Percentiles rank a stretch among this genome's conserved stretches.
These are phyloP conservation scores for Meganola albula DNA, from an alignment of 2,888 invertebrate species.

Conservation along the genomic window DNA sequence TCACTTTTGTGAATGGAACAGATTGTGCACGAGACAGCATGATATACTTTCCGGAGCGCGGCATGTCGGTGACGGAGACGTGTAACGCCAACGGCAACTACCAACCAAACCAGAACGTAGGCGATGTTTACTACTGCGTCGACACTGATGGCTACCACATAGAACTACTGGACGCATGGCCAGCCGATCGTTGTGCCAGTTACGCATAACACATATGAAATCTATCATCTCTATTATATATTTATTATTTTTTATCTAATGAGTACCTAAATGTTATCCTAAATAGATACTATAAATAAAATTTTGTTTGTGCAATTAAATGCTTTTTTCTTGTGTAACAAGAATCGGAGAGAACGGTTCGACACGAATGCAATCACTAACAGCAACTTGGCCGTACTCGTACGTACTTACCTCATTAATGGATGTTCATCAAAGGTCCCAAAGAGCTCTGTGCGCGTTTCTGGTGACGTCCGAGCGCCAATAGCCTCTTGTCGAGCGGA, in stretches of 20 bases:
- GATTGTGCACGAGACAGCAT: slow-evolving; percentile 80
- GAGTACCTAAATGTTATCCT: no score
- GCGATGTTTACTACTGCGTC: slow-evolving; percentile 75
- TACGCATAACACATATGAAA: slow-evolving; percentile 24
- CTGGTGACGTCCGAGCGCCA: slow-evolving; percentile 60
- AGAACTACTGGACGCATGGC: slow-evolving; percentile 35
- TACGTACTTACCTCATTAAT: slow-evolving; percentile 52
- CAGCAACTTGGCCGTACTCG: no score
- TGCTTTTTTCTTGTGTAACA: no score
- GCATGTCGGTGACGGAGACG: slow-evolving; percentile 61
- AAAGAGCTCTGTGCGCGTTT: slow-evolving; percentile 54
- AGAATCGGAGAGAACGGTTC: no score
- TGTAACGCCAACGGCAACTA: slow-evolving; percentile 80
- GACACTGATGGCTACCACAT: slow-evolving; percentile 77
- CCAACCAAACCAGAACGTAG: slow-evolving; percentile 68
- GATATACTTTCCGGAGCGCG: slow-evolving; percentile 66
- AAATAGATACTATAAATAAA: no score
- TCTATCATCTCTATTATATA: no score
- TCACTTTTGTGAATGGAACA: no score
- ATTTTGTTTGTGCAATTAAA: no score
- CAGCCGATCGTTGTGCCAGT: slow-evolving; percentile 35
- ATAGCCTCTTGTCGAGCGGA: slow-evolving; percentile 58
- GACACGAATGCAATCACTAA: no score
- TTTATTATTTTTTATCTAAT: no score
- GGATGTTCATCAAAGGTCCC: slow-evolving; percentile 44